These are phyloP conservation scores for Ornithoptera priamus DNA, from an alignment of 2,888 invertebrate genomes.

Conservation along the genomic window DNA sequence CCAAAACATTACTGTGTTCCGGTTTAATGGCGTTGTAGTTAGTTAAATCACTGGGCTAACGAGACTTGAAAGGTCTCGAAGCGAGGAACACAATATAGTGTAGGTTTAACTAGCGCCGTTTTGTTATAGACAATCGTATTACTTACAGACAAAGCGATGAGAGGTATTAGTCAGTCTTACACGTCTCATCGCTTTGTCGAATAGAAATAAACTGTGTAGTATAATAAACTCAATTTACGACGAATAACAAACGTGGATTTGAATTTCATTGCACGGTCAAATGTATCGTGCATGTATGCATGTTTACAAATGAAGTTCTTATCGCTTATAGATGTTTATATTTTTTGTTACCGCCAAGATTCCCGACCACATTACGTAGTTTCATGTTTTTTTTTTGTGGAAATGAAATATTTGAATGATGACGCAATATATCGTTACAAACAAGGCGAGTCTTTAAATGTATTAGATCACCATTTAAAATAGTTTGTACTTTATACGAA, in stretches of 20 bases:
- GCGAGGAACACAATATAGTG: too few relatives aligned
- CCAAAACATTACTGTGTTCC: too few relatives aligned
- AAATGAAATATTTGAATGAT: conserved; percentile 22
- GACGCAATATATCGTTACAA: conserved; percentile 13
- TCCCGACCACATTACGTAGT: conserved; percentile 8
- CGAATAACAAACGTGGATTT: conserved; percentile 13
- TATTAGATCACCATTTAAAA: conserved; percentile 1
- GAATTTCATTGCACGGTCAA: conserved; percentile 15
- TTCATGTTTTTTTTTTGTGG: conserved; percentile 10
- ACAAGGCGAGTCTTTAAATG: conserved; percentile 6
- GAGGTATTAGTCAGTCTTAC: too few relatives aligned
- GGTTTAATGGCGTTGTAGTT: too few relatives aligned
- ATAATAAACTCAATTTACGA: conserved; percentile 4
- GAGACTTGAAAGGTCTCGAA: too few relatives aligned
- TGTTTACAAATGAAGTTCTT: conserved; percentile 16
- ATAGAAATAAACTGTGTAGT: not conserved
- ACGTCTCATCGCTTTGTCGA: too few relatives aligned
- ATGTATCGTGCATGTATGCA: conserved; percentile 4
- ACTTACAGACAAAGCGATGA: too few relatives aligned
- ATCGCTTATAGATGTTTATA: conserved; percentile 17
- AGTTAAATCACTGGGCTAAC: too few relatives aligned
- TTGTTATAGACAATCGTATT: too few relatives aligned
- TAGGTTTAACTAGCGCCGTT: too few relatives aligned
- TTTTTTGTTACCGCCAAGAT: conserved; percentile 23
- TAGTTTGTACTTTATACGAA: not conserved